Conservation (phyloP, 1,140 invertebrate species). For the Brachionus koreanus region DNA sequence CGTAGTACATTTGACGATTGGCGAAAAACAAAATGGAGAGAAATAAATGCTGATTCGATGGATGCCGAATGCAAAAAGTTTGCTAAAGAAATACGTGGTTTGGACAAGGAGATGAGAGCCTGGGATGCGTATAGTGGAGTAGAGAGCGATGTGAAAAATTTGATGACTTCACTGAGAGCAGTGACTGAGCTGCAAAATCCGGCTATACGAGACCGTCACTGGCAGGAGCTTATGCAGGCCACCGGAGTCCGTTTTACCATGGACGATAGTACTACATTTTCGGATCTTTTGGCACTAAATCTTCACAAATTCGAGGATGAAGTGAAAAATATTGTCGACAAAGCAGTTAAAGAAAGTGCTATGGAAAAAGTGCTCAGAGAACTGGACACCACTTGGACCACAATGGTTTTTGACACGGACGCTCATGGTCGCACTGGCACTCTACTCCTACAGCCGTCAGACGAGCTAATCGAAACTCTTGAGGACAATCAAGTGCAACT, state of each 20-base stretch:
- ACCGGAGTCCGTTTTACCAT: constrained; percentile 91
- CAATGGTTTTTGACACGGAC: constrained; percentile 87
- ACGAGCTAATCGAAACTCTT: constrained; percentile 89
- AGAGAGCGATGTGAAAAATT: constrained; percentile 58
- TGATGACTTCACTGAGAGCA: constrained; percentile 63
- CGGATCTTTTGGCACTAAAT: constrained; percentile 81
- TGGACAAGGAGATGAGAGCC: constrained; percentile 74
- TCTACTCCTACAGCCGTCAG: constrained; percentile 77
- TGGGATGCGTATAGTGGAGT: constrained; percentile 49
- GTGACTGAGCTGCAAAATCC: constrained; percentile 91
- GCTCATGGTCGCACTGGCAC: constrained; percentile 76
- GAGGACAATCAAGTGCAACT: constrained; percentile 95
- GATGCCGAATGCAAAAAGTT: constrained; percentile 91
- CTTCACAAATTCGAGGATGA: constrained; percentile 91
- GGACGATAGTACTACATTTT: constrained; percentile 81
- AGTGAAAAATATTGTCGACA: constrained; percentile 92
- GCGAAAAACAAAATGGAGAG: constrained; percentile 91
- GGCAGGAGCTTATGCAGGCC: constrained; percentile 89
- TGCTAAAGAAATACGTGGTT: constrained; percentile 78
- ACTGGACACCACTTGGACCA: constrained; percentile 80
- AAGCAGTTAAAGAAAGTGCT: constrained; percentile 93
- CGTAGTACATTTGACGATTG: constrained; percentile 86
- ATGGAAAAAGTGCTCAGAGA: constrained; percentile 91
- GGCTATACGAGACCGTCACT: constrained; percentile 87
- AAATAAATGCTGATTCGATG: constrained; percentile 94